Evolutionary conservation across 2,797 vertebrate genomes (phyloP).

Genomic region (Oophaga sylvatica): DNA sequence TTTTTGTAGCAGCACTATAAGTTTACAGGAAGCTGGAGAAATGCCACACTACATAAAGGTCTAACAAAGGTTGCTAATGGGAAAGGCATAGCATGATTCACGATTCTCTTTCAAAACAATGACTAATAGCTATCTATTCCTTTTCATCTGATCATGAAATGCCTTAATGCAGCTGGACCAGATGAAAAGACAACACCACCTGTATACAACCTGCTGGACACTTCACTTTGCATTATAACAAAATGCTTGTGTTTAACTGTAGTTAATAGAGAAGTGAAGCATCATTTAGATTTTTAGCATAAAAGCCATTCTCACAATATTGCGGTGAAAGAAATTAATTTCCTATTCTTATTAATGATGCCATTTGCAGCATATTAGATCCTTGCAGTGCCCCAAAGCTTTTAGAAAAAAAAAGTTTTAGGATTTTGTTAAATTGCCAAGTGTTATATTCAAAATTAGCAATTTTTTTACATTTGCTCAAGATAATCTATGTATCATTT

Average conservation of each 20-base stretch:
- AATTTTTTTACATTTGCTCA: too few relatives aligned
- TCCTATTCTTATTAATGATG: background rate
- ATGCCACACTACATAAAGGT: conserved; percentile 50
- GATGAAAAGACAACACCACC: conserved; percentile 28
- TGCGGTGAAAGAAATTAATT: background rate
- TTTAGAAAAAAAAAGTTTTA: background rate
- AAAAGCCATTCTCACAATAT: background rate
- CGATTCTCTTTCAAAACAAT: conserved; percentile 49
- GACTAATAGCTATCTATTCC: conserved; percentile 39
- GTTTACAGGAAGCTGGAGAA: conserved; percentile 55
- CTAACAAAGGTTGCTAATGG: conserved; percentile 51
- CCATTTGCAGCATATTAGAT: background rate
- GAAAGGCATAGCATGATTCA: conserved; percentile 37
- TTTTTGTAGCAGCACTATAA: conserved; percentile 44
- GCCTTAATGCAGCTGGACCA: conserved; percentile 33
- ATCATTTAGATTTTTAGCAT: background rate
- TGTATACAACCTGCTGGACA: background rate
- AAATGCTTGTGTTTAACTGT: background rate
- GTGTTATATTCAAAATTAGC: background rate
- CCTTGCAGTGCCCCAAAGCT: background rate
- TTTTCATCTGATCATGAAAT: conserved; percentile 36
- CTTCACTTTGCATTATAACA: background rate
- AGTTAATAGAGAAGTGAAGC: background rate
- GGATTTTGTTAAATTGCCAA: background rate
- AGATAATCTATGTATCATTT: too few relatives aligned